These are phyloP conservation scores for Stegostoma tigrinum DNA, from an alignment of 2,113 vertebrate genomes.

Conservation along the genomic window DNA sequence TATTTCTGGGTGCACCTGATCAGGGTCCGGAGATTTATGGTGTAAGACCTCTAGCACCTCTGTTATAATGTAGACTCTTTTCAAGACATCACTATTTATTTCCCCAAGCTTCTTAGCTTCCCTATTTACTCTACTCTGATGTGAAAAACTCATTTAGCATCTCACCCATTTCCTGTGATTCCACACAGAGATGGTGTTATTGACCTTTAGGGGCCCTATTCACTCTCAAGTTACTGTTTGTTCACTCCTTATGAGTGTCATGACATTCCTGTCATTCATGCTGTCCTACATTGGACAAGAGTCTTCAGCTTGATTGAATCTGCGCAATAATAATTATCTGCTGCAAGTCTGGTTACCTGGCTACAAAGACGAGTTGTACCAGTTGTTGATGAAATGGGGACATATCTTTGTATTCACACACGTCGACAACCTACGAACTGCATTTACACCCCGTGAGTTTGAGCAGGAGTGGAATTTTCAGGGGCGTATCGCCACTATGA, in stretches of 20 bases:
- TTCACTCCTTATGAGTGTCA: neutral
- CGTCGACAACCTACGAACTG: neutral
- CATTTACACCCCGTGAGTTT: neutral
- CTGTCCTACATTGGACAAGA: neutral
- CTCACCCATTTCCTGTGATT: too few relatives aligned
- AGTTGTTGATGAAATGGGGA: neutral
- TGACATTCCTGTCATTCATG: neutral
- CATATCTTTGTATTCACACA: neutral
- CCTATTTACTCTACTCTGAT: too few relatives aligned
- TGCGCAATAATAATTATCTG: neutral
- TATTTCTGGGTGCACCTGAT: too few relatives aligned
- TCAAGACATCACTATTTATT: too few relatives aligned
- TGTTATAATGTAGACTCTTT: too few relatives aligned
- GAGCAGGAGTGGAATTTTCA: neutral
- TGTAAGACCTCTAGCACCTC: too few relatives aligned
- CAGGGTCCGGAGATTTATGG: too few relatives aligned
- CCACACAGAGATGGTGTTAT: too few relatives aligned
- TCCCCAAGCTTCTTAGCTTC: too few relatives aligned
- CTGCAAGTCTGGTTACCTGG: neutral
- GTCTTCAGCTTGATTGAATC: neutral
- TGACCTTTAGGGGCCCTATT: too few relatives aligned
- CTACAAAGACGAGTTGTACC: neutral
- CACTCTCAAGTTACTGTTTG: too few relatives aligned
- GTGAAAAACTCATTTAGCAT: too few relatives aligned
- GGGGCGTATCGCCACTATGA: neutral